Base-by-base conservation (phyloP, 2,113 vertebrate genomes). In the Uria aalge region DNA sequence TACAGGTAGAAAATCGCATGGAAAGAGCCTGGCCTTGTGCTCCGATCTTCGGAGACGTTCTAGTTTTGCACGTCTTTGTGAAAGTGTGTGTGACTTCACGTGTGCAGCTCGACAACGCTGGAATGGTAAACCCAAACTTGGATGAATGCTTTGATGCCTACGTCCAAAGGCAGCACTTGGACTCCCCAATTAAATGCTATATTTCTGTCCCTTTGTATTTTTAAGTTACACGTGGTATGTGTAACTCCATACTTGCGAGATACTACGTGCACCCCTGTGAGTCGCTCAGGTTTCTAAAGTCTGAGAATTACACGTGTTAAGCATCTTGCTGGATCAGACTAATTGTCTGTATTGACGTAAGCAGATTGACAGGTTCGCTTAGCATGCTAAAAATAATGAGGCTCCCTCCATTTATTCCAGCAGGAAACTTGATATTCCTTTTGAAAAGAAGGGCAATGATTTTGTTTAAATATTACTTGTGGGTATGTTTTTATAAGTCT, bases 401-500 rank as follows among this genome's bases (percentile, higher is more conserved):
- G 45, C 53, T 92, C 32, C 75, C 59, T 90, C 74, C 53, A 82
- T 89, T 95, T 96, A 91, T 94, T 90, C 73, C 73, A 66, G 40
- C 40, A 43, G 80, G 96, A 91, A 95, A 96, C 53, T 50, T 36
- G 86, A 91, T 94, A 88, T 6, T 94, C 29, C 34, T 69, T 87
- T 92, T 84, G 48, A 78, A 91, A 94, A 91, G 89, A 79, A 76
- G 50, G 71, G 66, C 81, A 36, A 2, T 36, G 77, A 90, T 88
- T 79, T 74, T 87, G 36, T 92, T 97, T 75, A 75, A 90, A 76
- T 94, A 47, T 85, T 94, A 79, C 94, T 94, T 52, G 71, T 68
- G 85, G 64, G 30, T 79, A 5, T 79, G 88, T 79, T 85, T 86
- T 75, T 81, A 0, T 32, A 77, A 94, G 88, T 53, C 66, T 68